Conservation (phyloP, 37 sponge, comb jelly and placozoan genomes). For the Beroe forskalii region DNA sequence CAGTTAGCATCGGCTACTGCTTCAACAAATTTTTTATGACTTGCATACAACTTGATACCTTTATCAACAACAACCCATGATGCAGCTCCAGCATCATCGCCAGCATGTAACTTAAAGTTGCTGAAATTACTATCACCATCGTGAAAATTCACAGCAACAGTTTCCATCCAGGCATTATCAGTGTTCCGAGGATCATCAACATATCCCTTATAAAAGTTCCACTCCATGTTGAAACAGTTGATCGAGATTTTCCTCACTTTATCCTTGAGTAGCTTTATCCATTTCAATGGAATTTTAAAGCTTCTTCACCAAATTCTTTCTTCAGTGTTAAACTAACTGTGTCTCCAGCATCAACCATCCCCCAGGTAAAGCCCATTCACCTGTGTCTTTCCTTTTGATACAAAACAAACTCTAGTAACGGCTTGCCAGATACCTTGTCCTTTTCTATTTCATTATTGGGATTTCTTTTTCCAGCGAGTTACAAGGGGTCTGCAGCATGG, state of each 20-base stretch:
- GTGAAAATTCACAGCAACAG: constrained; percentile 96
- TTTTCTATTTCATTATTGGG: constrained; percentile 64
- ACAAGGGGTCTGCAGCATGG: constrained; percentile 99
- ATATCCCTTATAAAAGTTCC: constrained; percentile 85
- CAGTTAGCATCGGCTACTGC: constrained; percentile 64
- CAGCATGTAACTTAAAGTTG: constrained; percentile 72
- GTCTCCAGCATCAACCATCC: constrained; percentile 99
- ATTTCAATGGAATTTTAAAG: constrained; percentile 88
- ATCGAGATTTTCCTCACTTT: background rate
- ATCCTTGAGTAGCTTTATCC: constrained; percentile 73
- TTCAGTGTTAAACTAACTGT: constrained; percentile 92
- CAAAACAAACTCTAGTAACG: constrained; percentile 93
- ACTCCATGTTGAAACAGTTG: constrained; percentile 10
- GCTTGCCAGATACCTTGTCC: constrained; percentile 72
- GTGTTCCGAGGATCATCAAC: constrained; percentile 99
- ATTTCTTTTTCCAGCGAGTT: constrained; percentile 69
- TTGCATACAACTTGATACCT: constrained; percentile 83
- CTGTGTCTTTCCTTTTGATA: constrained; percentile 87
- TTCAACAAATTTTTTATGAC: constrained; percentile 78
- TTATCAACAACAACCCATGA: constrained; percentile 78
- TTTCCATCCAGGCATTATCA: constrained; percentile 99
- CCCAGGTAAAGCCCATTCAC: constrained; percentile 97
- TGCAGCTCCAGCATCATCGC: constrained; percentile 97
- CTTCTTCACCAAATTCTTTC: constrained; percentile 99
- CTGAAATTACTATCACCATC: constrained; percentile 69